Evolutionary conservation across 1,140 invertebrate species (phyloP), one percentile per base, ranked within the genome.

Genomic region (Eriosoma lanigerum): DNA sequence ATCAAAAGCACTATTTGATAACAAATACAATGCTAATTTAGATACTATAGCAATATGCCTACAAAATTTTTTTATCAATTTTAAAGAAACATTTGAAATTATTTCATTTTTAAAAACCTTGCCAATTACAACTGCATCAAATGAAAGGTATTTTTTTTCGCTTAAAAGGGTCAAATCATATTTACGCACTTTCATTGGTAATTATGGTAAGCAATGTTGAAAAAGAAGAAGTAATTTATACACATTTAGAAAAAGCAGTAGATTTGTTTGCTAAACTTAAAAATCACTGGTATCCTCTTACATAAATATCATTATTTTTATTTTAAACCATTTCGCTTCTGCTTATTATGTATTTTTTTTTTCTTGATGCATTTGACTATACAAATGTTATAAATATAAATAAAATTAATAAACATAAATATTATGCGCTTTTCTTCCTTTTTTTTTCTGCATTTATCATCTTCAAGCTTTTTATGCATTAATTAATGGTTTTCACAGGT

Each of bases 81-180:
- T 64, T 21, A 56, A 8, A 2, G 21, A 56, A 56, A 56, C 62
- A n/a, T 64, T 64, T n/a, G 38, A 64, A 64, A 64, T 64, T 32
- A 64, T 64, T 64, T 64, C 62, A 64, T 64, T 64, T 29, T 29
- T n/a, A 38, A 38, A 64, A 64, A 38, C 29, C 38, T 44, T 64
- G 38, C 29, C 29, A 38, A 64, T 32, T 64, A 64, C 29, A 64
- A 64, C 62, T 9, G 62, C 62, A 64, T 64, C 62, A 64, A 64
- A 64, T 64, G 62, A 64, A 64, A 3, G 32, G 32, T 38, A 4
- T 38, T 38, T 38, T 38, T 38, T 8, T 15, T 56, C 21, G 2
- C 21, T 56, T n/a, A 56, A 56, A 56, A 56, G 19, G 1, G 21
- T 56, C 1, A 56, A n/a, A n/a, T 56, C 21, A 6, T 56, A 21